These are phyloP conservation scores for Eurytoma adleriae DNA, from an alignment of 2,888 invertebrate genomes.

Conservation along the genomic window DNA sequence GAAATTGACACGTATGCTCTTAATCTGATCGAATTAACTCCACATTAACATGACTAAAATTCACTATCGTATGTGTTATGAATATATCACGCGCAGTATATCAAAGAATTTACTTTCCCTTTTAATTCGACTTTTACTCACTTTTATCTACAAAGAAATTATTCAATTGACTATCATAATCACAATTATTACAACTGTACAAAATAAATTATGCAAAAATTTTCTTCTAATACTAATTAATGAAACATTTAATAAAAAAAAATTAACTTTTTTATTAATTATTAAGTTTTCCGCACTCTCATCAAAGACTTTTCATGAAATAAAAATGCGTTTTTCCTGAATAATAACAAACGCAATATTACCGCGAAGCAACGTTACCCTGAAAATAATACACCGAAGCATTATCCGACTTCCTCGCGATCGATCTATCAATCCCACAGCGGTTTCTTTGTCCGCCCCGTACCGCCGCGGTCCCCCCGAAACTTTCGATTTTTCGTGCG, in stretches of 20 bases:
- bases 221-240: not conserved
- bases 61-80: not conserved
- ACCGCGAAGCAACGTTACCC: no score
- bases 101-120: slow-evolving; percentile 26
- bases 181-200: no score
- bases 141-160: no score
- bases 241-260: not conserved
- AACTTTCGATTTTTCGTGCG: slow-evolving; percentile 35
- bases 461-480: not conserved
- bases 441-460: slow-evolving; percentile 11
- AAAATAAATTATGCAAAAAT: no score
- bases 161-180: no score
- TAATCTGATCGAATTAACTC: not conserved
- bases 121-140: not conserved
- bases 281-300: not conserved
- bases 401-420: no score
- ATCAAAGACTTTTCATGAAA: not conserved
- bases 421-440: not conserved
- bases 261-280: not conserved
- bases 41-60: slow-evolving; percentile 15
- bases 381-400: no score
- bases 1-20: not conserved
- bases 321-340: no score
- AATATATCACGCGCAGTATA: not conserved
- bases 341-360: no score